phyloP scores from a whole-genome alignment of 2,797 vertebrate genomes.

The Anguilla pacifica region DNA sequence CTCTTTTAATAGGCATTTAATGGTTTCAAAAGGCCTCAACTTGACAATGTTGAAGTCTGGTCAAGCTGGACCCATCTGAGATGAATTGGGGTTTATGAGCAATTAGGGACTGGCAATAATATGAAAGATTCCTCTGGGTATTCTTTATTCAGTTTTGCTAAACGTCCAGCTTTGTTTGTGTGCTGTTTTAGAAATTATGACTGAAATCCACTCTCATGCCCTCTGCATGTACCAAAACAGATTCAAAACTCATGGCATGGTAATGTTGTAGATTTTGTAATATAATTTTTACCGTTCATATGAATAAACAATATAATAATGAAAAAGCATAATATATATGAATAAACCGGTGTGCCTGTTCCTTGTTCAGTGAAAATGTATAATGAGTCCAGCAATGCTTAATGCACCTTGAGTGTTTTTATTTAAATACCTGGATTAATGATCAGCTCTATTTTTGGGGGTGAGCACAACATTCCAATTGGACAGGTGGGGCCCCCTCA shows the following conservation, averaged over 20 bases:
- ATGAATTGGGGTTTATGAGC: slow-evolving; percentile 43
- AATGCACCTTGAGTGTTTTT: neutral
- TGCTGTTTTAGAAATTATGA: slow-evolving; percentile 30
- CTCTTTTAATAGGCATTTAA: slow-evolving; percentile 52
- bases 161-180: slow-evolving; percentile 26
- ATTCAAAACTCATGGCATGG: neutral
- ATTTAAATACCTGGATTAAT: neutral
- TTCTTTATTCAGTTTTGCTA: slow-evolving; percentile 13
- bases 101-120: slow-evolving; percentile 44
- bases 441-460: too few species aligned
- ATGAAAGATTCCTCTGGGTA: slow-evolving; percentile 35
- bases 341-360: neutral
- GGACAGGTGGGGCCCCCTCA: neutral
- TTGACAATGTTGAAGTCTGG: slow-evolving; percentile 38
- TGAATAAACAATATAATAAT: neutral
- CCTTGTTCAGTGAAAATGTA: neutral
- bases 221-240: neutral
- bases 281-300: neutral
- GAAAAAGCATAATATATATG: neutral
- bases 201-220: slow-evolving; percentile 27
- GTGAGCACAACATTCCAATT: neutral
- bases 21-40: slow-evolving; percentile 40
- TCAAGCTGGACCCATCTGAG: slow-evolving; percentile 37
- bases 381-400: neutral
- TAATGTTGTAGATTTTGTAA: neutral